Base-by-base conservation (phyloP, 2,797 vertebrate species). In the Borostomias antarcticus region DNA sequence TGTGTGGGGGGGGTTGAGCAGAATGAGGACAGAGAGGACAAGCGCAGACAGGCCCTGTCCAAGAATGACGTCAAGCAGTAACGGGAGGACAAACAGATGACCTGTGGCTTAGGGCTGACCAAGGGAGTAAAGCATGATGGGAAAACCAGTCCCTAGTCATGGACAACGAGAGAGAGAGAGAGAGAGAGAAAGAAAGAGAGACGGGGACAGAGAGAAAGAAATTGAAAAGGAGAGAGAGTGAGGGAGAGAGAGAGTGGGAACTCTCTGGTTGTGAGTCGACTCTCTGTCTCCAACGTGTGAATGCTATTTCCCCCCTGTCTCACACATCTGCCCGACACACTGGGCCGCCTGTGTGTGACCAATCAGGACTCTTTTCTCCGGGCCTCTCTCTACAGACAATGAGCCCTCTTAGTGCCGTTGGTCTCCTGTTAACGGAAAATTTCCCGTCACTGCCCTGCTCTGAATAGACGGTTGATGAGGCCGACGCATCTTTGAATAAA, bases 381-480 rank as follows among this genome's bases (percentile, higher is more conserved):
- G 58, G 37, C 19, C 21, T 19, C 8, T 9, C n/a, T 52, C 43
- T 9, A 4, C 11, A 26, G 13, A 37, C 37, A 61, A 47, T 40
- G n/a, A 54, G 47, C 30, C 29, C 10, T 35, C 37, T 43, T 25
- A 23, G 19, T 28, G 11, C 17, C 21, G 4, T 43, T 47, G 7
- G n/a, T 5, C 40, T 37, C 5, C 35, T 37, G 35, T 28, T 15
- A 5, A 17, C 25, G 11, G 0, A 50, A 13, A 17, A 76, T 61
- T 72, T 45, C 58, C 40, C 40, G 48, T 72, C 47, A 61, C 68
- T 53, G 58, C 64, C 62, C 65, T 9, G 62, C 32, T 57, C 21
- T 82, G 79, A 85, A 84, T 78, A 54, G 70, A 64, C 64, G 62
- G 54, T 62, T 82, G 75, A 85, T 86, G 79, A 80, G 68, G 52